phyloP scores from a whole-genome alignment of 2,113 vertebrate species.

The Microtus montanus region DNA sequence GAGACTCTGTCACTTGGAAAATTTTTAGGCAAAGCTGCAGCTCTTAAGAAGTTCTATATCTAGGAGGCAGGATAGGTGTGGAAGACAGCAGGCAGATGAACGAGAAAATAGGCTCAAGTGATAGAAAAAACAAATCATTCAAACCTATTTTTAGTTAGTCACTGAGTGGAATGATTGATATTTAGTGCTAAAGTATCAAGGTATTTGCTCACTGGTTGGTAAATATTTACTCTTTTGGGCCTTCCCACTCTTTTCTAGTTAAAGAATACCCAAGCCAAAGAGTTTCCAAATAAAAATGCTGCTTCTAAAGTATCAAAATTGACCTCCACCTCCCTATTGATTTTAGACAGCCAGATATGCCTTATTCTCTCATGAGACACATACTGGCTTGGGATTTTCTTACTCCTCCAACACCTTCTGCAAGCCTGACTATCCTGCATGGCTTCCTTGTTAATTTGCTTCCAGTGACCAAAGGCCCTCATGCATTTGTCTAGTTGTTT shows the following conservation, averaged over 20 bases:
- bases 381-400: too few relatives aligned
- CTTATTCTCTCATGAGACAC: not conserved
- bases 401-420: not conserved
- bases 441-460: not conserved
- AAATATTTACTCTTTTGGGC: not conserved
- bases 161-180: not conserved
- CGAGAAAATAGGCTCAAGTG: not conserved
- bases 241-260: not conserved
- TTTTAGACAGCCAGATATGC: not conserved
- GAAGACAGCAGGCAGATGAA: not conserved
- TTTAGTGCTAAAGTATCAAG: not conserved
- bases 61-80: not conserved
- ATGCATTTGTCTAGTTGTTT: not conserved
- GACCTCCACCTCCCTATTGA: not conserved
- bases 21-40: not conserved
- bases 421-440: not conserved
- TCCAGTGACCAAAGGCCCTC: not conserved
- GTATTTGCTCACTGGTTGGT: not conserved
- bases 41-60: not conserved
- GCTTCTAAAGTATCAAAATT: not conserved
- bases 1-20: not conserved
- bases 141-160: not conserved
- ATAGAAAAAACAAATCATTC: not conserved
- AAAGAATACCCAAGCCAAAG: not conserved
- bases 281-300: not conserved